phyloP scores from a whole-genome alignment of 2,888 invertebrate species.

The Oscheius onirici region DNA sequence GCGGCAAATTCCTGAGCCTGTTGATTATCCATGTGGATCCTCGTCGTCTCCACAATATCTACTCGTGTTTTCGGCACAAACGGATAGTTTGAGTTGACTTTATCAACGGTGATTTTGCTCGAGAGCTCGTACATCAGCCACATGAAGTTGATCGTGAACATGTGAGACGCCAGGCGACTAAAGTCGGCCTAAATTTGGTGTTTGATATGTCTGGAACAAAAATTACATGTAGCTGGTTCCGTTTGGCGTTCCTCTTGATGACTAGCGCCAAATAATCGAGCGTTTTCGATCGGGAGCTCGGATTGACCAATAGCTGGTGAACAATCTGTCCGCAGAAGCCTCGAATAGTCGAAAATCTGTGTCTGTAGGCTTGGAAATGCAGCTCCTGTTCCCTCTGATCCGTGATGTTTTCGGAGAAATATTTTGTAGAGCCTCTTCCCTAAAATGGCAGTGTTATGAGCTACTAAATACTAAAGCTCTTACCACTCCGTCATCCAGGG shows the following conservation, averaged over 20 bases:
- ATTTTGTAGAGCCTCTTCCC: conserved; percentile 2
- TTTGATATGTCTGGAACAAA: not conserved
- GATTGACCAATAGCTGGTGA: conserved; percentile 84
- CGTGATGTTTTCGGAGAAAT: conserved; percentile 2
- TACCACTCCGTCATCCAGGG: conserved; percentile 86
- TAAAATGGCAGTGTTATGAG: not conserved
- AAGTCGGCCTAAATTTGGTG: conserved; percentile 79
- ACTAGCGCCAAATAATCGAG: conserved; percentile 84
- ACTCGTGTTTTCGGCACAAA: conserved; percentile 79
- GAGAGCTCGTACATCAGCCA: conserved; percentile 89
- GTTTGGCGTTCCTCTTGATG: conserved; percentile 84
- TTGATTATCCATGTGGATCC: conserved; percentile 84
- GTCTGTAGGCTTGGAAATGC: not conserved
- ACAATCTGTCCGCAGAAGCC: conserved; percentile 83
- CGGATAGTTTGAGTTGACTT: conserved; percentile 86
- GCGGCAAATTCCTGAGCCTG: conserved; percentile 76
- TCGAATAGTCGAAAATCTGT: conserved; percentile 4
- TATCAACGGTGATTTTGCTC: conserved; percentile 86
- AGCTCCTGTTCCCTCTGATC: conserved; percentile 19
- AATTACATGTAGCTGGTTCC: conserved; percentile 83
- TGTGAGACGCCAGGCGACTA: conserved; percentile 80
- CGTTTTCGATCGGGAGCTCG: conserved; percentile 82
- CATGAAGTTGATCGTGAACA: conserved; percentile 92
- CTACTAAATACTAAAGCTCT: conserved; percentile 37
- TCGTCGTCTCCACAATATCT: conserved; percentile 76